Conservation (phyloP, 2,888 invertebrate genomes). For the Cosmia pyralina region DNA sequence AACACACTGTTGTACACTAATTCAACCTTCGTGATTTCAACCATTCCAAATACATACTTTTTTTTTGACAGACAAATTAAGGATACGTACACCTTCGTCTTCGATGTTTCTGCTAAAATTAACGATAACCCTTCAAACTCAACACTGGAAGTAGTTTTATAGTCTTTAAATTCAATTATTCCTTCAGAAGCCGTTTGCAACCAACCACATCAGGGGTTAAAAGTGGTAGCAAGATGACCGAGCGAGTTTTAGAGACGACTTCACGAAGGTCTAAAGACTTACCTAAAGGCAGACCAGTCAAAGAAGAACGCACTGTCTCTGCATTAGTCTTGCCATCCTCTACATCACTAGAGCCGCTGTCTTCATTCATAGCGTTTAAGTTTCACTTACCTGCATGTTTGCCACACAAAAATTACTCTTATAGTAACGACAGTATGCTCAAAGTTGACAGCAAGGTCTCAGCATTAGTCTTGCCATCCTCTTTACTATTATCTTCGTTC, state of each 20-base stretch:
- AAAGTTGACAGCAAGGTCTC: conserved; percentile 92
- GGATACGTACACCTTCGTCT: too few species aligned
- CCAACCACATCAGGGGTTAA: too few species aligned
- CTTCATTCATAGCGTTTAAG: conserved; percentile 75
- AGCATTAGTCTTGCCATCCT: conserved; percentile 90
- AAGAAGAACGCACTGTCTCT: not conserved
- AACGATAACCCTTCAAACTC: too few species aligned
- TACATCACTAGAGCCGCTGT: conserved; percentile 61
- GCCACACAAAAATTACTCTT: conserved; percentile 21
- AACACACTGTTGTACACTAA: not conserved
- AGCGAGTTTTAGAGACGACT: too few species aligned
- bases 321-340: conserved; percentile 88
- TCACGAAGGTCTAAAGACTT: conserved; percentile 61
- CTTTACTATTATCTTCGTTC: conserved; percentile 71
- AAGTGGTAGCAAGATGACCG: not conserved
- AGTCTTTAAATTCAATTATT: too few species aligned
- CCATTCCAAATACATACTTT: too few species aligned
- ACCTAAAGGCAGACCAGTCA: not conserved
- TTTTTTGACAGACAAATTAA: too few species aligned
- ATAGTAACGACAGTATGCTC: conserved; percentile 91
- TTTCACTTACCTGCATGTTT: conserved; percentile 68
- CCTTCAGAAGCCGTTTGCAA: too few species aligned
- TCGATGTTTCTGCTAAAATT: too few species aligned
- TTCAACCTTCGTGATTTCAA: too few species aligned
- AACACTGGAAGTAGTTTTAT: too few species aligned